phyloP scores from a whole-genome alignment of 2,113 vertebrate species.

The Daubentonia madagascariensis region DNA sequence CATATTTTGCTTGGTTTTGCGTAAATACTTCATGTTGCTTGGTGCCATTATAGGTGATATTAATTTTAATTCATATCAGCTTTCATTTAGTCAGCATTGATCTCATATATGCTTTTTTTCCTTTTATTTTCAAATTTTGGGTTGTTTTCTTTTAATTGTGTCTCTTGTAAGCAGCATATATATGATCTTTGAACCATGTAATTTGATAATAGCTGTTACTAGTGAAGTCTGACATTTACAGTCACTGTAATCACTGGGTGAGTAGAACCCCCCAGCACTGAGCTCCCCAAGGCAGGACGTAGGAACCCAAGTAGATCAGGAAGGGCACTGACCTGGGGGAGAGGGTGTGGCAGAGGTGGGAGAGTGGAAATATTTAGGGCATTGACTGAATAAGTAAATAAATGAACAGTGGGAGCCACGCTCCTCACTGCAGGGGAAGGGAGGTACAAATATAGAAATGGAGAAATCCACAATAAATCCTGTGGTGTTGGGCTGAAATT shows the following conservation, averaged over 20 bases:
- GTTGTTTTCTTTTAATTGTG: background rate
- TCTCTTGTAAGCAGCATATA: background rate
- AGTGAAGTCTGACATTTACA: background rate
- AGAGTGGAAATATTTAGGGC: background rate
- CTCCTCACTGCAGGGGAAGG: background rate
- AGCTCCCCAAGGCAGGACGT: background rate
- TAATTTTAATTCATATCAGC: background rate
- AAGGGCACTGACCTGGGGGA: background rate
- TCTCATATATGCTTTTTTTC: background rate
- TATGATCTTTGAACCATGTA: background rate
- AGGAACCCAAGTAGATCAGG: background rate
- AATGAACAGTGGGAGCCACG: background rate
- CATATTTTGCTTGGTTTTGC: background rate
- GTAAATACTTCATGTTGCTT: background rate
- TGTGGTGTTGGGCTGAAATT: background rate
- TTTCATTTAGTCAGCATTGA: background rate
- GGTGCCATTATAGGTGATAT: background rate
- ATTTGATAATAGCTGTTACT: background rate
- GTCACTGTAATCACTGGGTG: background rate
- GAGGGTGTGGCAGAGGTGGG: background rate
- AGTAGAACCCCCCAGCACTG: background rate
- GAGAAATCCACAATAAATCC: background rate
- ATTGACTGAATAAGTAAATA: background rate
- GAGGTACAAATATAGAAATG: background rate
- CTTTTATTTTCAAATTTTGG: background rate